These are phyloP conservation scores for Oreotrochilus melanogaster DNA, from an alignment of 2,113 vertebrate species.

Conservation along the genomic window DNA sequence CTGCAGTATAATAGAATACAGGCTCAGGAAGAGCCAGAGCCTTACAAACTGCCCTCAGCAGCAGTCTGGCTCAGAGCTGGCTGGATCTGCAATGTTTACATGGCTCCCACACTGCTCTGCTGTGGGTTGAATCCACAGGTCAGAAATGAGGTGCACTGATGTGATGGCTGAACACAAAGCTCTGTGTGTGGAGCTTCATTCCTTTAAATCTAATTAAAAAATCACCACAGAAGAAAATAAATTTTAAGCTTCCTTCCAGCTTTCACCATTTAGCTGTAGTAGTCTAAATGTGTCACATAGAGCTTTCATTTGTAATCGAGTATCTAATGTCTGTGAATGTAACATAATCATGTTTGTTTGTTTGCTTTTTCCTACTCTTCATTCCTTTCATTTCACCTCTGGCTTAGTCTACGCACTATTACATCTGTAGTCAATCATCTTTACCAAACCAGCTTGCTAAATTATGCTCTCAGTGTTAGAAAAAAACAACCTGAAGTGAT, in stretches of 20 bases:
- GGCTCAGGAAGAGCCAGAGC: neutral
- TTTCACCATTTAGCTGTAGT: neutral
- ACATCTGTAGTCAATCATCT: slow-evolving; percentile 30
- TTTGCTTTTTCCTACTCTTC: neutral
- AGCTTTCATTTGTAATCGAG: neutral
- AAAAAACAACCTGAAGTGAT: slow-evolving; percentile 44
- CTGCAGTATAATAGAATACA: neutral
- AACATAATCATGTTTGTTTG: neutral
- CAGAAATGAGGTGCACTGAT: neutral
- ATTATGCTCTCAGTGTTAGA: slow-evolving; percentile 49
- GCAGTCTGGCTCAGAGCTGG: neutral
- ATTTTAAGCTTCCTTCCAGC: neutral
- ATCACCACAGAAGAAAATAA: slow-evolving; percentile 17
- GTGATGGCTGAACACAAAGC: neutral
- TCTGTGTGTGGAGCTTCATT: neutral
- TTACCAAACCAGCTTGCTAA: slow-evolving; percentile 45
- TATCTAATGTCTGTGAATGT: neutral
- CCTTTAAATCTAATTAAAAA: slow-evolving; percentile 1
- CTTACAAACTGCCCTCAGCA: neutral
- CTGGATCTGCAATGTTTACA: neutral
- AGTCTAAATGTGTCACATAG: neutral
- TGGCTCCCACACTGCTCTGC: neutral
- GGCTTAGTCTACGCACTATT: slow-evolving; percentile 10
- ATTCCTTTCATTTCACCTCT: slow-evolving; percentile 18
- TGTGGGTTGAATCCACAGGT: neutral